These are phyloP conservation scores for Climacteris rufus DNA, from an alignment of 2,113 vertebrate genomes.

Conservation along the genomic window DNA sequence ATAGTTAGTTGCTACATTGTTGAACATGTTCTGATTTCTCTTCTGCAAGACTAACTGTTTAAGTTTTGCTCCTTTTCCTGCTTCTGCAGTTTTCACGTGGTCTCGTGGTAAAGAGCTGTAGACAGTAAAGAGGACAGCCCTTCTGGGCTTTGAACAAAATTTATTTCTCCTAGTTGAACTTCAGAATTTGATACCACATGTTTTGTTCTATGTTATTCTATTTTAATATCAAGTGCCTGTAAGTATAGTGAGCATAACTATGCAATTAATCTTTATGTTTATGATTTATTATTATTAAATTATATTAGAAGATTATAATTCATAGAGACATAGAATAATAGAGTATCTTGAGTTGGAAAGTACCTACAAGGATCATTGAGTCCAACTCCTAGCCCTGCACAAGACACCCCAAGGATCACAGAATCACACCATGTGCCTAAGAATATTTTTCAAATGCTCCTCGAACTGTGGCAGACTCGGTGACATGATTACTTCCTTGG, in stretches of 20 bases:
- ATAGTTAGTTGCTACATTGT: neutral
- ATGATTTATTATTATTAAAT: neutral
- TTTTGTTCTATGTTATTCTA: neutral
- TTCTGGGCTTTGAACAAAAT: neutral
- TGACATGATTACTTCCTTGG: neutral
- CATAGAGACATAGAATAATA: neutral
- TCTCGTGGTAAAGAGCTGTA: neutral
- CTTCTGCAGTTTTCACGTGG: neutral
- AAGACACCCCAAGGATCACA: neutral
- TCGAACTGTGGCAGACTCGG: neutral
- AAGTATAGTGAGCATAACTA: neutral
- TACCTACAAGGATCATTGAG: neutral
- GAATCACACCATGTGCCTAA: no score
- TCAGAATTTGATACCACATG: neutral
- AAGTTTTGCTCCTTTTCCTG: neutral
- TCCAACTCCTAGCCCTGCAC: neutral
- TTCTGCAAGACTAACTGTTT: neutral
- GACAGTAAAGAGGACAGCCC: neutral
- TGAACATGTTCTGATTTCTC: neutral
- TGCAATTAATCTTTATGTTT: neutral
- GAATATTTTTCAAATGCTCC: neutral
- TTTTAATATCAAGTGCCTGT: neutral
- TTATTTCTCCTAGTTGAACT: neutral
- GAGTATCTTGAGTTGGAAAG: neutral
- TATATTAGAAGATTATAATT: neutral